phyloP scores from a whole-genome alignment of 2,888 invertebrate genomes.

The Cyclophora punctaria region DNA sequence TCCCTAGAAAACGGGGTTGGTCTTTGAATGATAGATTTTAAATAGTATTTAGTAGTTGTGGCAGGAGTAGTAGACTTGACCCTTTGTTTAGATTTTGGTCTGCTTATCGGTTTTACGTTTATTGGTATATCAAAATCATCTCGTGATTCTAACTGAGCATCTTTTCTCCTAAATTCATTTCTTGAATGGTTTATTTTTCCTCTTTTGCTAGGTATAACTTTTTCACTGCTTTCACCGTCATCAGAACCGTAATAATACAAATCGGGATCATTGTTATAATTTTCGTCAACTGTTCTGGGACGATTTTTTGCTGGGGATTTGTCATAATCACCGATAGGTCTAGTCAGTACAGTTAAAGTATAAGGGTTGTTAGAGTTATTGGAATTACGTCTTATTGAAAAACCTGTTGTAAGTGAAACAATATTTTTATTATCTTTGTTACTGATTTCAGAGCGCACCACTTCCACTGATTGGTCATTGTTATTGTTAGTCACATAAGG shows the following conservation, averaged over 20 bases:
- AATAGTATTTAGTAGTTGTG: constrained; percentile 45
- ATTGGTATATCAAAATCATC: constrained; percentile 42
- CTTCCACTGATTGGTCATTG: constrained; percentile 34
- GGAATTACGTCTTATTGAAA: constrained; percentile 59
- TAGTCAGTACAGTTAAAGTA: constrained; percentile 59
- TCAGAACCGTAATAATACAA: constrained; percentile 34
- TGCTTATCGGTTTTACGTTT: constrained; percentile 29
- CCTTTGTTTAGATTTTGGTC: constrained; percentile 13
- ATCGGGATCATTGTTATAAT: constrained; percentile 25
- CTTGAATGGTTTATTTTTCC: constrained; percentile 21
- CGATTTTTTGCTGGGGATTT: constrained; percentile 15
- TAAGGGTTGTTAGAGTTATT: constrained; percentile 62
- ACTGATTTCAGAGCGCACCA: constrained; percentile 35
- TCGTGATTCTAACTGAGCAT: constrained; percentile 28
- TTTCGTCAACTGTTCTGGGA: background rate
- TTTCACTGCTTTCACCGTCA: constrained; percentile 32
- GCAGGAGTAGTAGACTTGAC: constrained; percentile 26
- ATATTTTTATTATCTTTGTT: constrained; percentile 44
- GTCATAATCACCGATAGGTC: constrained; percentile 47
- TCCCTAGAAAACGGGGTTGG: constrained; percentile 39
- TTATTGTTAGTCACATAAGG: constrained; percentile 49
- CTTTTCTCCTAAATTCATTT: constrained; percentile 33
- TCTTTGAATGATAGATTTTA: constrained; percentile 48
- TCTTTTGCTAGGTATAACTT: constrained; percentile 16
- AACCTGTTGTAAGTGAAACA: constrained; percentile 65